These are phyloP conservation scores for Phymanthus crucifer DNA, from an alignment of 92 coral and sea anemone genomes.

Conservation along the genomic window DNA sequence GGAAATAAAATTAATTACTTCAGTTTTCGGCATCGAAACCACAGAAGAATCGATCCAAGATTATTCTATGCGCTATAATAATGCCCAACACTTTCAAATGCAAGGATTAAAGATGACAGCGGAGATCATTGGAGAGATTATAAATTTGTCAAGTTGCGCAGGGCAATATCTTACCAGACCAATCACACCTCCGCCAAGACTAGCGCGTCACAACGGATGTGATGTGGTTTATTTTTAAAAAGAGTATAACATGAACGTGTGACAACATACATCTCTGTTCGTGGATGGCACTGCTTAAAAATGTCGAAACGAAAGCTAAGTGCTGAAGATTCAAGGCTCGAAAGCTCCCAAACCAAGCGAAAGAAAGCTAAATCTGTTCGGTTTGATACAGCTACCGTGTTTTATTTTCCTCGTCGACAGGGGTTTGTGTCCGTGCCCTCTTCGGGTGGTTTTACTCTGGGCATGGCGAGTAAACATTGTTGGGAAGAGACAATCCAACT, in stretches of 20 bases:
- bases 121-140: background rate
- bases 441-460: constrained; percentile 89
- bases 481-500: constrained; percentile 59
- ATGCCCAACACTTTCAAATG: background rate
- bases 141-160: background rate
- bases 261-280: too few species aligned
- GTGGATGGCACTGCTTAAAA: background rate
- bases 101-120: background rate
- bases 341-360: constrained; percentile 39
- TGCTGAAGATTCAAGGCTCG: constrained; percentile 50
- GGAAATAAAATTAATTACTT: constrained; percentile 3
- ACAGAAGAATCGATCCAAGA: background rate
- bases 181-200: constrained; percentile 14
- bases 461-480: constrained; percentile 86
- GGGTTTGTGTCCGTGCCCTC: constrained; percentile 96
- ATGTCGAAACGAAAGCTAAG: constrained; percentile 79
- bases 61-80: background rate
- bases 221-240: constrained; percentile 22
- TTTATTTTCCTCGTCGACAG: constrained; percentile 86
- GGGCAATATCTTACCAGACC: background rate
- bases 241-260: constrained; percentile 22
- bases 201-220: constrained; percentile 43
- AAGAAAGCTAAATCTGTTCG: constrained; percentile 60
- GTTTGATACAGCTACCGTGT: constrained; percentile 80
- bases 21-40: constrained; percentile 9